Evolutionary conservation across 2,113 vertebrate species (phyloP), one percentile per base, ranked within the genome.

Genomic region (Tragulus kanchil): DNA sequence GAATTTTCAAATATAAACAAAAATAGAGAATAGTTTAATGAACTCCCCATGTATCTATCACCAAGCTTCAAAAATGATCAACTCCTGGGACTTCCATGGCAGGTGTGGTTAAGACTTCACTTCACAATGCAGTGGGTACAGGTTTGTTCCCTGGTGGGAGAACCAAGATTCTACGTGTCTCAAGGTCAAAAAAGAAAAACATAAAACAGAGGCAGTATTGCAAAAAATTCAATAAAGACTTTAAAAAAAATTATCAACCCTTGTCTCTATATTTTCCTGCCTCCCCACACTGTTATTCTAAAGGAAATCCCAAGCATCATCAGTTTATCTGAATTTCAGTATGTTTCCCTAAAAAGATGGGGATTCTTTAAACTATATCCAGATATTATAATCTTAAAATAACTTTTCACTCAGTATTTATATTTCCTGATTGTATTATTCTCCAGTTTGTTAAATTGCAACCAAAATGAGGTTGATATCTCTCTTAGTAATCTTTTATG

Each of bases 41-140:
- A 88, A 42, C 28, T 87, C 21, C 71, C 16, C 31, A 16, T 94
- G 42, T 67, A 48, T 84, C 42, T 52, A 25, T 64, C 65, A 84
- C 48, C 56, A 61, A 64, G 48, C 36, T 69, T 95, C 23, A 95
- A 54, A 95, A 69, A 78, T 69, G 69, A 52, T 52, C 61, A 93
- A 59, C 19, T 81, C 31, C 42, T 93, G 69, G 42, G 42, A 73
- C 69, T 73, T 45, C 42, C 21, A 36, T 36, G 36, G 36, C 36
- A 36, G 36, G 36, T 36, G 36, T 36, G 36, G 36, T 36, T 36
- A 36, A 36, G 36, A 36, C 36, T 36, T 36, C 36, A 36, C 42
- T 36, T 73, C 36, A 42, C 36, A 36, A 36, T 73, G 69, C 19
- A 12, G 36, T 19, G 69, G 45, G 21, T 45, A 25, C 36, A 45